Base-by-base conservation (phyloP, 2,797 vertebrate species). In the Picus viridis region DNA sequence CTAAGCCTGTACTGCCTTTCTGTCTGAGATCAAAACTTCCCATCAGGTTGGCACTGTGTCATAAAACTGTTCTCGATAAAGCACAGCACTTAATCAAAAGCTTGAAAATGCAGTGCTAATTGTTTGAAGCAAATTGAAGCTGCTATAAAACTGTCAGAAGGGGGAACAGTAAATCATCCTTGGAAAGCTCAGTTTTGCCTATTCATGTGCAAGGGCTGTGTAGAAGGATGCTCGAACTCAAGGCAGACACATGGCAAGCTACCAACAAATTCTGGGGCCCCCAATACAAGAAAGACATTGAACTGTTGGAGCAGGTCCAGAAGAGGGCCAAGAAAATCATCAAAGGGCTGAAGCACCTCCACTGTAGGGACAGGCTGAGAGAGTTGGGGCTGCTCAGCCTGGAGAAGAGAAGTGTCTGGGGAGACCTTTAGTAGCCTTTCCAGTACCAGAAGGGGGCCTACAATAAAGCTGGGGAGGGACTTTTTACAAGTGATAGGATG, bases 141-240 rank as follows among this genome's bases (percentile, higher is more conserved):
- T 86, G 43, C 58, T 12, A 2, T 39, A 5, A 53, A 30, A 51
- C 29, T n/a, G 77, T 53, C 7, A 24, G 8, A 51, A 41, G 29
- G 17, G 11, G 39, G 73, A 76, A 27, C 36, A 9, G 30, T 3
- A 34, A 56, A 4, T n/a, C 45, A 4, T 58, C 58, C 73, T 22
- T 27, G 13, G 41, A 70, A 51, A 51, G 34, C n/a, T 76, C 14
- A 17, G 29, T 41, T 41, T 36, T 81, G 23, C 11, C 29, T 15
- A 0, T 29, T 62, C 3, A 0, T 26, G 10, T 51, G 18, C 5
- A 13, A 32, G 47, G 45, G 27, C 71, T 76, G 36, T 3, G 11
- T 29, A 76, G 24, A 41, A 68, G 16, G 19, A 16, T 51, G 13
- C 36, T 51, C 45, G 36, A 62, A 32, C 12, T 26, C 12, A 2